Evolutionary conservation across 2,113 vertebrate genomes (phyloP).

Genomic region (Albula glossodonta): DNA sequence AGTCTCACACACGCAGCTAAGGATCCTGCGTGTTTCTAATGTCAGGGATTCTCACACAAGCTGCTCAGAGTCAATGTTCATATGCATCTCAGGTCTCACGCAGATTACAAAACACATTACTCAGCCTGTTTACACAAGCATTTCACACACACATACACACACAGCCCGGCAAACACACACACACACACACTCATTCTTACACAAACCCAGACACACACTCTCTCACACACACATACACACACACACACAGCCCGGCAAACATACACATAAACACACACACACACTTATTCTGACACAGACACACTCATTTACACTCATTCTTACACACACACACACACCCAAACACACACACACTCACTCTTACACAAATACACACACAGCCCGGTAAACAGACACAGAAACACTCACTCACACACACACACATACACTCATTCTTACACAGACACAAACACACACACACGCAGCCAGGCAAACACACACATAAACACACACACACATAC

Average conservation of each 20-base stretch:
- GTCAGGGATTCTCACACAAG: too few species aligned
- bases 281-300: neutral
- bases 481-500: neutral
- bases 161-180: too few species aligned
- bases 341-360: slow-evolving; percentile 1
- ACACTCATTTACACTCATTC: neutral
- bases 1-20: too few species aligned
- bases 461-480: neutral
- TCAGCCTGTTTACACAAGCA: too few species aligned
- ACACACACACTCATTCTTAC: neutral
- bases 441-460: slow-evolving; percentile 15
- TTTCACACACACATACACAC: neutral
- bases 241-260: neutral
- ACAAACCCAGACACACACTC: neutral
- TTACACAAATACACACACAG: neutral
- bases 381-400: neutral
- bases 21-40: too few species aligned
- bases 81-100: too few species aligned
- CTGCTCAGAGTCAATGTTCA: too few species aligned
- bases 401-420: slow-evolving; percentile 9
- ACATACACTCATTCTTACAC: neutral
- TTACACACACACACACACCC: slow-evolving; percentile 6
- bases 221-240: slow-evolving; percentile 2
- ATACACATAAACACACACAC: neutral
- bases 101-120: too few species aligned